Conservation (phyloP, 2,888 invertebrate species). For the Hoplodrina ambigua region DNA sequence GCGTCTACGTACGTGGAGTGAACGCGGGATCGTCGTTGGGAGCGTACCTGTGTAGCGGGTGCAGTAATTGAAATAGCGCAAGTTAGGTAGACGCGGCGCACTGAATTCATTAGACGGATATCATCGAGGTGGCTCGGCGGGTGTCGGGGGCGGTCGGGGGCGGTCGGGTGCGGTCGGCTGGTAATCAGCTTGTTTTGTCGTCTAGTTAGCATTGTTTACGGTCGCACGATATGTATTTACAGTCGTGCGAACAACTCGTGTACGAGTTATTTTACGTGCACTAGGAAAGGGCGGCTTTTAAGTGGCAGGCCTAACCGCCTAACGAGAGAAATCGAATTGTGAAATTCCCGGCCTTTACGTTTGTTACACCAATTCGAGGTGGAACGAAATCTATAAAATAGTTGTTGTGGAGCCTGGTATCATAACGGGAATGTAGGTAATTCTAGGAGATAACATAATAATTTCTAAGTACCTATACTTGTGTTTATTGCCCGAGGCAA, state of each 20-base stretch:
- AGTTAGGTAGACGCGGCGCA: conserved; percentile 50
- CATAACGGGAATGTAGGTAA: neutral
- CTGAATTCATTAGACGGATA: conserved; percentile 66
- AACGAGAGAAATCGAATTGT: conserved; percentile 56
- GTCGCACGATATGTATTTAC: conserved; percentile 38
- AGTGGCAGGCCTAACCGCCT: conserved; percentile 20
- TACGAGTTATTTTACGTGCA: conserved; percentile 30
- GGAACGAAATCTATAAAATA: conserved; percentile 12
- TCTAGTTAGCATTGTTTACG: conserved; percentile 63
- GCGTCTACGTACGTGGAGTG: conserved; percentile 51
- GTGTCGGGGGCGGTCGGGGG: conserved; percentile 10
- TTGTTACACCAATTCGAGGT: conserved; percentile 21
- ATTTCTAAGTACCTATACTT: conserved; percentile 12
- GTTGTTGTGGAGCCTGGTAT: neutral
- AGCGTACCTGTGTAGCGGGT: conserved; percentile 38
- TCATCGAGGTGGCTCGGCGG: conserved; percentile 36
- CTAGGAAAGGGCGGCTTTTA: conserved; percentile 47
- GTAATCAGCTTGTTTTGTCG: conserved; percentile 61
- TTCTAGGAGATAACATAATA: neutral
- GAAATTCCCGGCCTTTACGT: conserved; percentile 11
- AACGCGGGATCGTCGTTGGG: conserved; percentile 32
- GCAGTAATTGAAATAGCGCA: conserved; percentile 66
- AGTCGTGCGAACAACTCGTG: conserved; percentile 11
- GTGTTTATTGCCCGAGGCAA: conserved; percentile 12
- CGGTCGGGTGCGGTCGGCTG: conserved; percentile 14